Conservation (phyloP, 2,888 invertebrate genomes). For the Charanyca ferruginea region DNA sequence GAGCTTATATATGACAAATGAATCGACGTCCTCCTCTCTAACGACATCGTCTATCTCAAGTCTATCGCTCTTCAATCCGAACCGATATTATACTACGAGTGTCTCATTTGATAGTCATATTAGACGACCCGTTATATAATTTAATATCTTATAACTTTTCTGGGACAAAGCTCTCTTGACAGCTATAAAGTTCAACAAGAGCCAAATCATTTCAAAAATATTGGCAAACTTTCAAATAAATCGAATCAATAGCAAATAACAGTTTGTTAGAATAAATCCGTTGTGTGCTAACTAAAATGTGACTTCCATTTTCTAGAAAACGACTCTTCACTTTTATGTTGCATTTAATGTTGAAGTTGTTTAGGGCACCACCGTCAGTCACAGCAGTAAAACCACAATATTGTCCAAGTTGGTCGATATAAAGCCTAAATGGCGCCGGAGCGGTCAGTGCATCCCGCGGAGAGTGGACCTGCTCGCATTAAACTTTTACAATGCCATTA, state of each 20-base stretch:
- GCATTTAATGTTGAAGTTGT: conserved; percentile 43
- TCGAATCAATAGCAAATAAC: conserved; percentile 30
- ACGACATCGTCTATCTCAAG: conserved; percentile 75
- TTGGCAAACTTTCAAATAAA: conserved; percentile 46
- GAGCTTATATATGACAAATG: conserved; percentile 73
- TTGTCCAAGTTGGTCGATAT: conserved; percentile 54
- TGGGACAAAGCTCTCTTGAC: conserved; percentile 23
- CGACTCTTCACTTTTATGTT: conserved; percentile 41
- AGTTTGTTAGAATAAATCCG: conserved; percentile 21
- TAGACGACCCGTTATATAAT: conserved; percentile 26
- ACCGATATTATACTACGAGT: conserved; percentile 53
- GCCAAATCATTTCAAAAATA: conserved; percentile 27
- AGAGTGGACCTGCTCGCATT: conserved; percentile 69
- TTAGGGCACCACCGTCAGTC: conserved; percentile 42
- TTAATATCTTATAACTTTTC: conserved; percentile 33
- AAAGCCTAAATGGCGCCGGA: conserved; percentile 52
- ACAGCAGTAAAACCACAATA: conserved; percentile 51
- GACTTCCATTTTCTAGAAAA: conserved; percentile 30
- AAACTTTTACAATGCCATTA: conserved; percentile 81
- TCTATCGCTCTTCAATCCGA: conserved; percentile 63
- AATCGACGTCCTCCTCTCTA: conserved; percentile 70
- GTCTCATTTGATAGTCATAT: conserved; percentile 40
- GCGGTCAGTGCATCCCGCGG: conserved; percentile 58
- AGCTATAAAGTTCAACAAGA: conserved; percentile 33
- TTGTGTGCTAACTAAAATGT: conserved; percentile 18